Conservation (phyloP, 2,113 vertebrate species). For the Periophthalmodon schlosseri region DNA sequence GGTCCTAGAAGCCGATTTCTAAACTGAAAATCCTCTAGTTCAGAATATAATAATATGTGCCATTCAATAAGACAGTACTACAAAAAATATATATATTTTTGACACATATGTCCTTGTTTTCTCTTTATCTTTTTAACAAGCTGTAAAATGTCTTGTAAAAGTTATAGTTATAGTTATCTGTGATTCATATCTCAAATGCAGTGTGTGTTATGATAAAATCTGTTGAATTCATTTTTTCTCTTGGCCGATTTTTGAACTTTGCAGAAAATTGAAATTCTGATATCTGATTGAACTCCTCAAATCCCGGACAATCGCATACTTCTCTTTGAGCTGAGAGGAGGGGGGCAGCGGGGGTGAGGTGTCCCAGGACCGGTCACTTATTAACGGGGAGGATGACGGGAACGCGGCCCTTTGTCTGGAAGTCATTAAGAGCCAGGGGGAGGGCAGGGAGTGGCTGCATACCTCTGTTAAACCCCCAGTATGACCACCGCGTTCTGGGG, state of each 20-base stretch:
- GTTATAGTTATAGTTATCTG: not conserved
- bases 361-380: constrained; percentile 64
- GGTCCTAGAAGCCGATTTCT: no score
- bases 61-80: not conserved
- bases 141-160: not conserved
- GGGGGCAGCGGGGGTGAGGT: constrained; percentile 48
- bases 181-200: not conserved
- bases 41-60: no score
- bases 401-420: constrained; percentile 78
- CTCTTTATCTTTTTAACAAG: no score
- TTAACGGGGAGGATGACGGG: constrained; percentile 75
- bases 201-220: no score
- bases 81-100: not conserved
- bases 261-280: not conserved
- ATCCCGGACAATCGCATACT: constrained; percentile 11
- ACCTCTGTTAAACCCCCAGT: constrained; percentile 65
- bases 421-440: constrained; percentile 76
- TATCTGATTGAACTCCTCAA: constrained; percentile 6
- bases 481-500: constrained; percentile 18
- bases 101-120: not conserved
- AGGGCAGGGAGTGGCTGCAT: constrained; percentile 74
- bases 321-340: constrained; percentile 4
- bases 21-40: no score
- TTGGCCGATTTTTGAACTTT: not conserved
- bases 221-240: not conserved